Conservation (phyloP, 2,888 invertebrate species). For the Protodeltote pygarga region DNA sequence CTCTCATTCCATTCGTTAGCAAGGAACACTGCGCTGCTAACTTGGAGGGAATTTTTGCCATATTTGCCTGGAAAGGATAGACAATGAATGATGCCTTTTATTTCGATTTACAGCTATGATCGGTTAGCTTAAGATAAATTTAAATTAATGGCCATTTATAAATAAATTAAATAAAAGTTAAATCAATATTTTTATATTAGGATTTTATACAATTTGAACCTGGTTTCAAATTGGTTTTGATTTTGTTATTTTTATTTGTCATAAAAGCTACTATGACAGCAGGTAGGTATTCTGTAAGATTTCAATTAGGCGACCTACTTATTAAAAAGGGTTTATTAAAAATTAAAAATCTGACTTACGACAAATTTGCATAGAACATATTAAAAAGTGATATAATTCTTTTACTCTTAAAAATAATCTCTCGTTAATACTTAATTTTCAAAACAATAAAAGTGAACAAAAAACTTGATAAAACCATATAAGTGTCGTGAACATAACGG, state of each 20-base stretch:
- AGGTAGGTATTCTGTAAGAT: no score
- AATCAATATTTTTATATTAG: no score
- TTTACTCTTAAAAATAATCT: conserved; percentile 20
- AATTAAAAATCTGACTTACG: no score
- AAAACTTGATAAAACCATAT: conserved; percentile 65
- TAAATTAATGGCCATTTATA: no score
- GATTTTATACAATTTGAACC: no score
- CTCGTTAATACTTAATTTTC: conserved; percentile 35
- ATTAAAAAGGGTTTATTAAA: no score
- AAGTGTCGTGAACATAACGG: conserved; percentile 58
- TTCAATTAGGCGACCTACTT: no score
- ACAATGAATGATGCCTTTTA: conserved; percentile 38
- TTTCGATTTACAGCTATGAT: conserved; percentile 21
- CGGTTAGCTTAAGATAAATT: conserved; percentile 2
- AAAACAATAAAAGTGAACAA: conserved; percentile 52
- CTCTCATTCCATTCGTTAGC: conserved; percentile 68
- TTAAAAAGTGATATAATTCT: conserved; percentile 5
- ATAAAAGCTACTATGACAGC: no score
- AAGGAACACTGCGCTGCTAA: conserved; percentile 50
- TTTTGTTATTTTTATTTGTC: no score
- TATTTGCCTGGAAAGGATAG: conserved; percentile 43
- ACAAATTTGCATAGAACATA: no score
- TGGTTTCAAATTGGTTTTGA: no score
- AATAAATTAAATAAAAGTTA: no score
- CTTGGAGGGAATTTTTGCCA: conserved; percentile 51